Percentiles rank a stretch among this genome's conserved stretches.
phyloP scores from a whole-genome alignment of 2,888 invertebrate species.

The Cheilosia variabilis region DNA sequence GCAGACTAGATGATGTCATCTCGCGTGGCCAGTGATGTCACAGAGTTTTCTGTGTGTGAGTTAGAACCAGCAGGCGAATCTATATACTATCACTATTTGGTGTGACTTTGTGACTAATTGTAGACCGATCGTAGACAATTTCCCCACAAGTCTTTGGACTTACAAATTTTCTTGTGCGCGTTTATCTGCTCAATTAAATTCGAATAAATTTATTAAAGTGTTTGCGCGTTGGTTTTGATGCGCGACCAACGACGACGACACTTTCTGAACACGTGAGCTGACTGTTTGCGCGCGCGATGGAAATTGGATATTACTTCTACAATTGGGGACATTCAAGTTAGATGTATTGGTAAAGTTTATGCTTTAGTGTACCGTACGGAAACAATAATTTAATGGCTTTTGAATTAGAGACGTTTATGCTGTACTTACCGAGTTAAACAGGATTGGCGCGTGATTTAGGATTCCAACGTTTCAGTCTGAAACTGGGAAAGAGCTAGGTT shows the following conservation, averaged over 20 bases:
- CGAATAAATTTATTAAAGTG: slow-evolving; percentile 59
- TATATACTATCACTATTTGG: neutral
- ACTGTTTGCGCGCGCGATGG: slow-evolving; percentile 34
- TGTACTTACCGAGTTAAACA: slow-evolving; percentile 27
- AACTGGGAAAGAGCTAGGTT: neutral
- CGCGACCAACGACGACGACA: slow-evolving; percentile 5
- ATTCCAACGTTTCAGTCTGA: slow-evolving; percentile 1
- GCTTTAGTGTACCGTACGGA: neutral
- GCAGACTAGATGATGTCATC: slow-evolving; percentile 60
- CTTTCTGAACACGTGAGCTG: slow-evolving; percentile 11
- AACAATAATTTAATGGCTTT: slow-evolving; percentile 1
- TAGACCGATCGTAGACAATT: slow-evolving; percentile 66
- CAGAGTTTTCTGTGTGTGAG: slow-evolving; percentile 28
- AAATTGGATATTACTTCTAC: slow-evolving; percentile 29
- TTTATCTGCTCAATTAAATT: slow-evolving; percentile 47
- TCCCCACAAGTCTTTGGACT: slow-evolving; percentile 17
- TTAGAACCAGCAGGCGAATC: neutral
- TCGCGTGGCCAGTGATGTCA: slow-evolving; percentile 68
- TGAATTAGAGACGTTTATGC: neutral
- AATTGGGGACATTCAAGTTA: slow-evolving; percentile 24
- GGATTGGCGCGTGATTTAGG: neutral
- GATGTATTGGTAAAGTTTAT: neutral
- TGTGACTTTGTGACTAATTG: slow-evolving; percentile 57
- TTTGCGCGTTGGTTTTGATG: slow-evolving; percentile 40
- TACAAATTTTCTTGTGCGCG: slow-evolving; percentile 35